These are phyloP conservation scores for Heliconius sara DNA, from an alignment of 2,888 invertebrate genomes.

Conservation along the genomic window DNA sequence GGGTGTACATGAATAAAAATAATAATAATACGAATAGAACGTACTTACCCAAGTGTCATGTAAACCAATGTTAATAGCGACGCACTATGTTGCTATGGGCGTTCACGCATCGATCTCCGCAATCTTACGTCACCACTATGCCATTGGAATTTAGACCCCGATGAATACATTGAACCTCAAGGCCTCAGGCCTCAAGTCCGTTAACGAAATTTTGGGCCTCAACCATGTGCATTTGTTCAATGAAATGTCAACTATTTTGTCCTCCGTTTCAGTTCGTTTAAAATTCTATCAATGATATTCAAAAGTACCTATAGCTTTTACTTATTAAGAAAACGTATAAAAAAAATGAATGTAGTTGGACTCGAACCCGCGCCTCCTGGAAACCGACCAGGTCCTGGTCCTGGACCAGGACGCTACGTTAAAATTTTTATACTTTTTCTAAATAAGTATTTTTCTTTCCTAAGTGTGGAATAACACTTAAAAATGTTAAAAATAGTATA, in stretches of 20 bases:
- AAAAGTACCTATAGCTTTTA: no score
- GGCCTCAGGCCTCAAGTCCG: slow-evolving; percentile 42
- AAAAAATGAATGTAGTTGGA: no score
- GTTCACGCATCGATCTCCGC: slow-evolving; percentile 66
- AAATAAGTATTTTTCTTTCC: no score
- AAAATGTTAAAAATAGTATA: no score
- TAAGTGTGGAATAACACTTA: no score
- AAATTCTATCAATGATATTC: no score
- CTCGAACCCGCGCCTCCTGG: no score
- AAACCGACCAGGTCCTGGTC: no score
- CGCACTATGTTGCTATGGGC: slow-evolving; percentile 76
- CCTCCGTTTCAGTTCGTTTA: not conserved
- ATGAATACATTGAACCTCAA: slow-evolving; percentile 51
- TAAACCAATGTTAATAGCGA: slow-evolving; percentile 46
- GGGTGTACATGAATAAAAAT: not conserved
- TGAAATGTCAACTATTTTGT: not conserved
- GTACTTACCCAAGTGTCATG: slow-evolving; percentile 14
- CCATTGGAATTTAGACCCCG: slow-evolving; percentile 64
- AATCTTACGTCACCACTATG: slow-evolving; percentile 69
- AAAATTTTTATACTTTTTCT: no score
- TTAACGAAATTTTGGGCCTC: slow-evolving; percentile 35
- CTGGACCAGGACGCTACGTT: no score
- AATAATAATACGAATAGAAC: not conserved
- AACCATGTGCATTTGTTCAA: slow-evolving; percentile 15
- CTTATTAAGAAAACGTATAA: no score